Base-by-base conservation (phyloP, 64 coral and sea anemone species). In the Dendronephthya gigantea region DNA sequence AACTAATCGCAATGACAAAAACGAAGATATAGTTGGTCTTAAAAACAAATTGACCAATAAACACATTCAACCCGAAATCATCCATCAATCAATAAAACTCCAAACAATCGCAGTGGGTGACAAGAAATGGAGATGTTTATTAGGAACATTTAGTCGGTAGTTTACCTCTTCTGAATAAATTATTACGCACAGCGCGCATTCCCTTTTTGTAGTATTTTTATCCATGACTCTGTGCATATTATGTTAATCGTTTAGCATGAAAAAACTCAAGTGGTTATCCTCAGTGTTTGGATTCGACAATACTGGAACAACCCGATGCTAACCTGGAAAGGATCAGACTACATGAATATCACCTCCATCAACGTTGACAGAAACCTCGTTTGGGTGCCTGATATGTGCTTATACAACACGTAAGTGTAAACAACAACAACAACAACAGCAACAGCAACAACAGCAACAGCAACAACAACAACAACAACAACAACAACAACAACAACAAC, bases 331-430 rank as follows among this genome's bases (percentile, higher is more conserved):
- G 87, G 88, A 13, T 83, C 62, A 1, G 56, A 87, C 10, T 91
- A 98, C 45, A 86, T 83, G 30, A 92, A 89, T 50, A 83, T 98
- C 23, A 39, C 50, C 36, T 48, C 49, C 0, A 91, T 98, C 35
- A 93, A 98, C 41, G 83, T 98, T 2, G 88, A 93, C 17, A 92
- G 88, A 35, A 84, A 84, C 12, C 81, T 98, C 14, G 91, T 98
- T 17, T 98, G 94, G 94, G 93, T 89, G 59, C 94, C 94, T 32
- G 94, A 98, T 87, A 93, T 98, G 13, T 84, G 93, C 13, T 84
- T 97, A 12, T 93, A 97, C 38, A 93, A 97, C 45, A 93, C 90
- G 94, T 97, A 88, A 82, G 93, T 76, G 22, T 5, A 6, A 58
- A 58, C 51, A 58, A 15, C 51, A 58, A 58, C 23, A 58, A 2